These are phyloP conservation scores for Notiomystis cincta DNA, from an alignment of 2,113 vertebrate genomes.

Conservation along the genomic window DNA sequence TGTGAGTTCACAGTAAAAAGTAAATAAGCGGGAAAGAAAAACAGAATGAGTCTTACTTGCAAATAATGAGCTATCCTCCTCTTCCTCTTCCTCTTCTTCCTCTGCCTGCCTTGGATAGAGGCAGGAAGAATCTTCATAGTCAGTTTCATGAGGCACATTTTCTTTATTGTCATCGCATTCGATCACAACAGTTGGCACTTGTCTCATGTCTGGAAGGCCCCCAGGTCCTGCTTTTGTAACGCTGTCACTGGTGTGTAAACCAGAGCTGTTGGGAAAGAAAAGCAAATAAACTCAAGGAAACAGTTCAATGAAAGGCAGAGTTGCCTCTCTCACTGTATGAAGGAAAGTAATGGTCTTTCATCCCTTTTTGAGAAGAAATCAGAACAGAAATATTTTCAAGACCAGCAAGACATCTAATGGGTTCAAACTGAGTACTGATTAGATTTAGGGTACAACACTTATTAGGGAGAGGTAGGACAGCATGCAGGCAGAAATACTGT, in stretches of 20 bases:
- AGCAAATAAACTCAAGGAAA: neutral
- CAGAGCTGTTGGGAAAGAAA: slow-evolving; percentile 78
- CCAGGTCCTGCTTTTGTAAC: slow-evolving; percentile 78
- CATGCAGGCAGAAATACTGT: neutral
- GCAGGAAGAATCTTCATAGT: slow-evolving; percentile 93
- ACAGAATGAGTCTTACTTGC: slow-evolving; percentile 76
- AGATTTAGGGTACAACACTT: neutral
- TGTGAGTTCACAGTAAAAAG: neutral
- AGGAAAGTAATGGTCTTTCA: neutral
- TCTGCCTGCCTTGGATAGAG: slow-evolving; percentile 90
- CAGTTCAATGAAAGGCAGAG: neutral
- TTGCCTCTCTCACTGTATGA: neutral
- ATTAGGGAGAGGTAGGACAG: neutral
- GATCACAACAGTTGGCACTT: slow-evolving; percentile 92
- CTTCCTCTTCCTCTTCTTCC: slow-evolving; percentile 88
- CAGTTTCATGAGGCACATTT: slow-evolving; percentile 91
- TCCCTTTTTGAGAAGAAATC: neutral
- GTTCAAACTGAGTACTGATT: neutral
- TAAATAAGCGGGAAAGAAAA: neutral
- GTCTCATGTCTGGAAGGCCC: slow-evolving; percentile 85
- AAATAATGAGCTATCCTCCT: slow-evolving; percentile 86
- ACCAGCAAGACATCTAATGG: neutral
- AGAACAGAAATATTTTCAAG: neutral
- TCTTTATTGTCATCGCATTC: slow-evolving; percentile 98
- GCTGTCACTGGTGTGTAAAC: slow-evolving; percentile 79